phyloP scores from a whole-genome alignment of 2,888 invertebrate genomes.

The Eristalis intricaria region DNA sequence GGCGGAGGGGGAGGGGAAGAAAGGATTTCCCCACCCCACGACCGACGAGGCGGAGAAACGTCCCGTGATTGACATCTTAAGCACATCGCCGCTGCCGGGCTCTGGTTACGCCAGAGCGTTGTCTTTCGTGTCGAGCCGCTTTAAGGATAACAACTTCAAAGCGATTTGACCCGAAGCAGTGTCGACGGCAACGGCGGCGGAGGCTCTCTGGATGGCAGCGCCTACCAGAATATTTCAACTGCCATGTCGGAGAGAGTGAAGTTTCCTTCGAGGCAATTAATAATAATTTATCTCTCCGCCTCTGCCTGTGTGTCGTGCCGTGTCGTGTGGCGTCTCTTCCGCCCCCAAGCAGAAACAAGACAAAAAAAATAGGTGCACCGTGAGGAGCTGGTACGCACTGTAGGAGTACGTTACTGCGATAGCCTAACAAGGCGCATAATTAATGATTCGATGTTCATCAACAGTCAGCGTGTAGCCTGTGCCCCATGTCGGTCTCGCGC shows the following conservation, averaged over 20 bases:
- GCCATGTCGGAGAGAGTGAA: slow-evolving; percentile 54
- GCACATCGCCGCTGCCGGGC: slow-evolving; percentile 24
- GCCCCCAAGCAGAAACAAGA: neutral
- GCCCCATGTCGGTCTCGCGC: slow-evolving; percentile 14
- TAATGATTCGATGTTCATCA: slow-evolving; percentile 70
- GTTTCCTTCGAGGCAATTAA: slow-evolving; percentile 59
- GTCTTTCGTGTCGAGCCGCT: slow-evolving; percentile 19
- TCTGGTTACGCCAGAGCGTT: slow-evolving; percentile 3
- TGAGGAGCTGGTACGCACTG: slow-evolving; percentile 14
- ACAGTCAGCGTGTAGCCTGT: slow-evolving; percentile 64
- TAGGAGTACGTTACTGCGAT: neutral
- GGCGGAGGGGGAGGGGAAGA: neutral
- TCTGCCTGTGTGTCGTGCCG: neutral
- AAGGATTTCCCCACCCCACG: slow-evolving; percentile 4
- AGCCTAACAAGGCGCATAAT: slow-evolving; percentile 67
- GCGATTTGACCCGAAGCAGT: neutral
- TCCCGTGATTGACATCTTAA: slow-evolving; percentile 62
- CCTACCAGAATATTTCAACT: slow-evolving; percentile 53
- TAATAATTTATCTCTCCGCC: slow-evolving; percentile 63
- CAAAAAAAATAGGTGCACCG: neutral
- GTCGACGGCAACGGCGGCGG: neutral
- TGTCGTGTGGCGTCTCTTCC: neutral
- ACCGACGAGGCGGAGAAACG: slow-evolving; percentile 2
- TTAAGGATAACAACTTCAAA: slow-evolving; percentile 45
- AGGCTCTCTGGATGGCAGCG: neutral